phyloP scores from a whole-genome alignment of 23 tunicate species.

The Trididemnum clinides region DNA sequence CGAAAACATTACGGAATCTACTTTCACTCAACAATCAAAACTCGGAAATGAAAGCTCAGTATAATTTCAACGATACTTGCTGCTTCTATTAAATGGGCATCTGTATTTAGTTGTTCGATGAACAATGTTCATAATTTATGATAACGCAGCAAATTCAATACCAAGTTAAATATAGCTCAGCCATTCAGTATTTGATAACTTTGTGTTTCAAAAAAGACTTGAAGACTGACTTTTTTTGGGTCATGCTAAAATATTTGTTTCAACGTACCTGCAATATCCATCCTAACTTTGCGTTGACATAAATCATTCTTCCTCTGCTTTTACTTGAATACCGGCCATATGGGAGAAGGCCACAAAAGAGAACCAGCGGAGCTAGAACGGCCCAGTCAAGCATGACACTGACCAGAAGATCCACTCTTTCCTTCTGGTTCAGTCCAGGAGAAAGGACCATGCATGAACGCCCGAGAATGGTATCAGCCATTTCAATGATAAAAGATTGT shows the following conservation, averaged over 20 bases:
- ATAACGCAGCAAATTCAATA: too few species aligned
- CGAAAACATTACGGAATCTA: too few species aligned
- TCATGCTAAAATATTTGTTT: too few species aligned
- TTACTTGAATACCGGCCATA: slow-evolving; percentile 35
- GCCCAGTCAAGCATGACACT: slow-evolving; percentile 47
- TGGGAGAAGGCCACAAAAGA: slow-evolving; percentile 39
- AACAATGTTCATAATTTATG: too few species aligned
- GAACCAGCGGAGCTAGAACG: slow-evolving; percentile 39
- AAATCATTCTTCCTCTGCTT: neutral
- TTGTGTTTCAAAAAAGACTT: too few species aligned
- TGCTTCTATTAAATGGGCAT: too few species aligned
- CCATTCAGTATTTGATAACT: too few species aligned
- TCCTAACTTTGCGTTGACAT: slow-evolving; percentile 31
- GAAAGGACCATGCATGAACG: neutral
- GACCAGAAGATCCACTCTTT: slow-evolving; percentile 36
- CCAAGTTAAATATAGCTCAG: too few species aligned
- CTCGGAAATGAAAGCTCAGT: too few species aligned
- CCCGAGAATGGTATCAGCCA: slow-evolving; percentile 38
- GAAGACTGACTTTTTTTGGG: neutral
- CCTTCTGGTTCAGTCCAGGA: slow-evolving; percentile 20
- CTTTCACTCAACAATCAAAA: too few species aligned
- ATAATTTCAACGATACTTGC: too few species aligned
- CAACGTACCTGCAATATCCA: slow-evolving; percentile 54
- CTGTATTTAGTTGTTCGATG: too few species aligned
- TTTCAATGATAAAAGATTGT: neutral